Evolutionary conservation across 2,113 vertebrate species (phyloP), one percentile per base, ranked within the genome.

Genomic region (Carollia perspicillata): DNA sequence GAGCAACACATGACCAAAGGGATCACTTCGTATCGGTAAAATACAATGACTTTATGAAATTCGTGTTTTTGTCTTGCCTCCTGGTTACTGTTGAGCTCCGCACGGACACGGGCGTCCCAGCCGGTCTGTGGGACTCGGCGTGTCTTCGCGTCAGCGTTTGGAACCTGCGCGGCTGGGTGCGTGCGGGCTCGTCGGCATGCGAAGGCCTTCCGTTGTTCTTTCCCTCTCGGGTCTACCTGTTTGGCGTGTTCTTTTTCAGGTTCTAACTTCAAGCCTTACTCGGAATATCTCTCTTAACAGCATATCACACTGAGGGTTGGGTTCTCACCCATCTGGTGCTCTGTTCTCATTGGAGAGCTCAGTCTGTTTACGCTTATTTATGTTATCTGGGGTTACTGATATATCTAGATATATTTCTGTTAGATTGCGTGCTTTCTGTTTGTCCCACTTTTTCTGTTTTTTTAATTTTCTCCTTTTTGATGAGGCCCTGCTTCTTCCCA

Each of bases 11-110:
- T 77, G 9, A 22, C 66, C 53, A 77, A 79, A 71, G 49, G 0
- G 33, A 78, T 71, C 30, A 51, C 35, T 81, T 86, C 53, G 69
- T 80, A 13, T 58, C 90, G 35, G 49, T 69, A 77, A 90, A 86
- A 75, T 12, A n/a, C 20, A 66, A 40, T 28, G 13, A 14, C 35
- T 49, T n/a, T 72, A 58, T 42, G n/a, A n/a, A 44, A 44, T 22
- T 53, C 42, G 1, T 77, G 22, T 78, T 35, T 65, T 44, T 71
- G 63, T 71, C 22, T 55, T 55, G 5, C 14, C 37, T 63, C 6
- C 40, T 55, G 26, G 0, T n/a, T 49, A 51, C 40, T 65, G 0
- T 47, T 51, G 55, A 53, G 44, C 9, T 49, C 18, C 17, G 30
- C 6, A 0, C 22, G 12, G 44, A 17, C 51, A 22, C 12, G 23